A percentile compares a stretch with the other conserved stretches of the same genome.
Conservation (phyloP, 2,888 invertebrate species). For the Drosophila pegasa region DNA sequence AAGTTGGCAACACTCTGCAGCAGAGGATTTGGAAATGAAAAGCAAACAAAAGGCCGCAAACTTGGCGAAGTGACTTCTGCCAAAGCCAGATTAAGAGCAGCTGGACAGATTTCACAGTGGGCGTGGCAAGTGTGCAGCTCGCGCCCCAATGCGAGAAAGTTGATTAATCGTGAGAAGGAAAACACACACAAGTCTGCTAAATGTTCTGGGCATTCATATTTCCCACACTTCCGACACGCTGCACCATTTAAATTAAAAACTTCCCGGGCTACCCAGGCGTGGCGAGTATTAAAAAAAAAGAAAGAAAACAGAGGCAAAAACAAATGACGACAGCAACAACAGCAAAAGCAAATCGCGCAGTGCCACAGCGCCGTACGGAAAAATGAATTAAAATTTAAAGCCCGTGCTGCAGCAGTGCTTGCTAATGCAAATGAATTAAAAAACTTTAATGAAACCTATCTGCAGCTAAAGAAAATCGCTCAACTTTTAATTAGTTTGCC, state of each 20-base stretch:
- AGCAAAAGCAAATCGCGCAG: constrained; percentile 43
- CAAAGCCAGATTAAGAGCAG: constrained; percentile 61
- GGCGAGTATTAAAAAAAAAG: constrained; percentile 47
- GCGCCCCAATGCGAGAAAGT: constrained; percentile 11
- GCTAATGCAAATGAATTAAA: constrained; percentile 58
- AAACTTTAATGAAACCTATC: constrained; percentile 66
- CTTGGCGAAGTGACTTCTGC: constrained; percentile 56
- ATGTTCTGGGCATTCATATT: constrained; percentile 47
- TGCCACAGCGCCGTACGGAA: constrained; percentile 20
- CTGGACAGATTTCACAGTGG: constrained; percentile 41
- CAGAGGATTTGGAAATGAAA: constrained; percentile 72
- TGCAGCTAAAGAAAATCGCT: constrained; percentile 65
- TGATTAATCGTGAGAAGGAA: constrained; percentile 41
- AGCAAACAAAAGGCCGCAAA: constrained; percentile 64
- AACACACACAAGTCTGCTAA: constrained; percentile 14
- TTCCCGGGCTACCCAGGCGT: constrained; percentile 30
- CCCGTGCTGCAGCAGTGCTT: constrained; percentile 38
- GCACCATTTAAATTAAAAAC: constrained; percentile 60
- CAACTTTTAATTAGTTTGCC: constrained; percentile 78
- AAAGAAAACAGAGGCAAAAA: background rate
- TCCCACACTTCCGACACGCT: constrained; percentile 27
- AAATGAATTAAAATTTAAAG: constrained; percentile 76
- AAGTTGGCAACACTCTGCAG: constrained; percentile 65
- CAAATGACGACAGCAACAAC: constrained; percentile 2
- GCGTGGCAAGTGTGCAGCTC: constrained; percentile 60